Base-by-base conservation (phyloP, 2,888 invertebrate species). In the Agrotis segetum region DNA sequence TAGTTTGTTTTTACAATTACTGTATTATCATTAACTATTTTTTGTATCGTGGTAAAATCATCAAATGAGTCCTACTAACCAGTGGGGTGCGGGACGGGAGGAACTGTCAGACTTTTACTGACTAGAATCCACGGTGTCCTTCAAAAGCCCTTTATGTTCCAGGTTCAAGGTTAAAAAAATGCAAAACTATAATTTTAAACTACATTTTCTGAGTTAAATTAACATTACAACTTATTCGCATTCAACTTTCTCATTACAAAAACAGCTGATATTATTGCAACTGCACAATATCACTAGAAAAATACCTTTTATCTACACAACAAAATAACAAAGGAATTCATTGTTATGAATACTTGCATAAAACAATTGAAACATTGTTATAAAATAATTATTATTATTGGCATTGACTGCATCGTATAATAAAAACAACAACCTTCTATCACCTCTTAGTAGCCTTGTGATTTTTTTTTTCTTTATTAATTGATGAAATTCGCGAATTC, bases 251-350 rank as follows among this genome's bases (percentile, higher is more conserved):
- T 29, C 17, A 19, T 7, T 53, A 19, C 7, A 40, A 46, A 46
- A 61, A 56, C 79, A 79, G 74, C 74, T 76, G 76, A 58, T 74
- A 29, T 47, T 47, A n/a, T 29, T 16, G 40, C 13, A n/a, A 9
- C 34, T 44, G 40, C 19, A 40, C 40, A 34, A 7, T 75, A 63
- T 56, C 64, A 56, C 46, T 24, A 7, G 17, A 60, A 73, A 72
- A 73, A 64, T 24, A 79, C n/a, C n/a, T n/a, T 58, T 65, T 56
- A 76, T 76, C 74, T 52, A 29, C 5, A 16, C 29, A 40, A 73
- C 29, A 70, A 14, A n/a, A 73, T 56, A 62, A 71, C 53, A 60
- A 44, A 29, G 44, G 21, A 17, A 67, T 24, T 17, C 44, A 34
- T 34, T 19, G 29, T 47, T n/a, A 60, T 19, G 5, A 59, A 24